These are phyloP conservation scores for Aleiodes sp. DNA, from an alignment of 1,140 invertebrate genomes.

Conservation along the genomic window DNA sequence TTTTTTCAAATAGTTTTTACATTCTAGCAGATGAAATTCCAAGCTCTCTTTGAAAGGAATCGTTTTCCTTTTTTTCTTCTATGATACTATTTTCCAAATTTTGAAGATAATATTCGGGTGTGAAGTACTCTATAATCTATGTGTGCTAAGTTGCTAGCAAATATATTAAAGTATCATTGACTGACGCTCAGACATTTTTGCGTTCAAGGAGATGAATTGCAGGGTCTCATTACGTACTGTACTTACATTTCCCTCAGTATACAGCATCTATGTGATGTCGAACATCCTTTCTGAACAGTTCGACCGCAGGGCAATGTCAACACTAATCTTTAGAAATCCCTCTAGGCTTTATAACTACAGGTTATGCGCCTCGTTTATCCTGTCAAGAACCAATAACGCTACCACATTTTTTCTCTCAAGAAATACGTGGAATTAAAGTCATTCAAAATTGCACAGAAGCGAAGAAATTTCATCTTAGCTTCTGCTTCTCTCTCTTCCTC, in stretches of 20 bases:
- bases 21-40: too few species aligned
- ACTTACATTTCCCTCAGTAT: slow-evolving; percentile 19
- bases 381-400: slow-evolving; percentile 8
- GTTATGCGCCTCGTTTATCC: slow-evolving; percentile 12
- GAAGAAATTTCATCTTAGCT: not conserved
- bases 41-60: too few species aligned
- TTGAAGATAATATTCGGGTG: too few species aligned
- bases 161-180: too few species aligned
- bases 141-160: too few species aligned
- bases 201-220: too few species aligned
- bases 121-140: too few species aligned
- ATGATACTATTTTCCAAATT: too few species aligned
- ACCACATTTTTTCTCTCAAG: not conserved
- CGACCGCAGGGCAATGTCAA: slow-evolving; percentile 14
- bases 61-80: too few species aligned
- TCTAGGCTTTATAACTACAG: slow-evolving; percentile 25
- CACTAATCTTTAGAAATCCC: slow-evolving; percentile 32
- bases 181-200: too few species aligned
- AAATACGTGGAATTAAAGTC: not conserved
- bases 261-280: not conserved
- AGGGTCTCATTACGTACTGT: too few species aligned
- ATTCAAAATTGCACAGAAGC: not conserved
- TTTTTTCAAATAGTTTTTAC: too few species aligned
- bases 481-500: not conserved
- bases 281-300: not conserved